Evolutionary conservation across 2,888 invertebrate species (phyloP), one percentile per base, ranked within the genome.

Genomic region (Torymus tubicola): DNA sequence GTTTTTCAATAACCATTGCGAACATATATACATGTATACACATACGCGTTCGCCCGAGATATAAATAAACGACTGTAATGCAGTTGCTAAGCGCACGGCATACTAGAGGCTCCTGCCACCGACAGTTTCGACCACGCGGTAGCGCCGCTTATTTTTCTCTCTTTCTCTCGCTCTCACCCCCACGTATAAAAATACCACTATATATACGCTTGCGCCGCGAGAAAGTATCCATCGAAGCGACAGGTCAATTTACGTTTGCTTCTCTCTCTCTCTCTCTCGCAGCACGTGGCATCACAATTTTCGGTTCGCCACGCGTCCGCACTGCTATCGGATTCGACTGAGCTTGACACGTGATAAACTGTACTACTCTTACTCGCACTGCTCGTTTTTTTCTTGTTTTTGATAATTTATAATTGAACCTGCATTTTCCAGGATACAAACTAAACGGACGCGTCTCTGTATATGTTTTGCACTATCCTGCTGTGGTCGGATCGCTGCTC

Each of bases 181-280:
- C n/a, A n/a, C n/a, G n/a, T n/a, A n/a, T n/a, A n/a, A n/a, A n/a
- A n/a, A n/a, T n/a, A n/a, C n/a, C n/a, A n/a, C n/a, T 31, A 31
- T 31, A 31, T 8, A 5, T 31, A 31, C 63, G 52, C 57, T 65
- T 18, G 53, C 42, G 63, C 72, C 69, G 31, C 31, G 31, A 31
- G 52, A 73, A 65, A 78, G 73, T 70, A 78, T 78, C 82, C 81
- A 81, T 81, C 81, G 82, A 85, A 84, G 83, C 84, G 86, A 85
- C 84, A 85, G 85, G 81, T 86, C 85, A 84, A 87, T 86, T 86
- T 85, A 83, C 84, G 83, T 85, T 83, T 80, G 75, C 81, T 68
- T 69, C n/a, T n/a, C n/a, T n/a, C n/a, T n/a, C n/a, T n/a, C 31
- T 31, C 31, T 31, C 31, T 2, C 24, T 2, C 24, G 24, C 78